Evolutionary conservation across 2,797 vertebrate genomes (phyloP).

Genomic region (Callimico goeldii): DNA sequence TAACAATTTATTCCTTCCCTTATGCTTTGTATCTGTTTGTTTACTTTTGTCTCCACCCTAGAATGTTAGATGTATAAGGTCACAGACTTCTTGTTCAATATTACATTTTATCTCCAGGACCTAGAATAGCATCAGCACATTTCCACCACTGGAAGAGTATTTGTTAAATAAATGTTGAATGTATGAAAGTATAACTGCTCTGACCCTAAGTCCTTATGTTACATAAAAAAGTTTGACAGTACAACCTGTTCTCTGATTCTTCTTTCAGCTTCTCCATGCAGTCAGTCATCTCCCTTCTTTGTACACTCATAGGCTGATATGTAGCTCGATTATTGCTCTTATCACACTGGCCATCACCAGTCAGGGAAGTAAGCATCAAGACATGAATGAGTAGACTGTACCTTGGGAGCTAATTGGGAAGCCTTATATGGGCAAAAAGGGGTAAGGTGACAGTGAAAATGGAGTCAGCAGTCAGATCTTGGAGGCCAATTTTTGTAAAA

Average conservation of each 20-base stretch:
- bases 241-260: neutral
- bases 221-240: neutral
- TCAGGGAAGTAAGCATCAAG: neutral
- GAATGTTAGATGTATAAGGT: neutral
- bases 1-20: neutral
- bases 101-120: neutral
- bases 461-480: neutral
- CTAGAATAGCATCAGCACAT: neutral
- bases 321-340: neutral
- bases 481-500: neutral
- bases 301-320: no score
- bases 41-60: neutral
- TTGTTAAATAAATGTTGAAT: slow-evolving; percentile 4
- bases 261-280: neutral
- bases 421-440: neutral
- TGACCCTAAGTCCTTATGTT: neutral
- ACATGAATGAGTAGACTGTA: neutral
- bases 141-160: neutral
- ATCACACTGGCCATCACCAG: neutral
- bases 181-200: neutral
- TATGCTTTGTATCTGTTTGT: neutral
- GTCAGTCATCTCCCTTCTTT: neutral
- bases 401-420: neutral
- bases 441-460: neutral
- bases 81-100: neutral